Evolutionary conservation across 2,797 vertebrate species (phyloP).

Genomic region (Lemur catta): DNA sequence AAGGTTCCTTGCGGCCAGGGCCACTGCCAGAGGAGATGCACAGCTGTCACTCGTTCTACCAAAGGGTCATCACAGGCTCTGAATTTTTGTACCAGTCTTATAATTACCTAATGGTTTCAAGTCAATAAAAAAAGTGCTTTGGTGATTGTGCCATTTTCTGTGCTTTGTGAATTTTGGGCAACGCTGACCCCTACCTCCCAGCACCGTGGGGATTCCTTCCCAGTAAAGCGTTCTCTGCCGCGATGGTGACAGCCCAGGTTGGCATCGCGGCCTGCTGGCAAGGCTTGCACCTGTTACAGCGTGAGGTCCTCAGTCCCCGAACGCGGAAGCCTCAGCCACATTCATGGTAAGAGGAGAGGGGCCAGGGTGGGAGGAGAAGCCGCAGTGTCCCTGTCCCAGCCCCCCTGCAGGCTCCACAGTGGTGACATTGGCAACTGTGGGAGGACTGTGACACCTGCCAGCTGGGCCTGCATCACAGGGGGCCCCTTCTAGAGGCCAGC

Average conservation of each 20-base stretch:
- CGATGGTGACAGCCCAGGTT: fast-evolving
- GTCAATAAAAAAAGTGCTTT: constrained; percentile 60
- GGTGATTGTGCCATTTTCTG: neutral
- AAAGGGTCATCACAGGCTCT: constrained; percentile 26
- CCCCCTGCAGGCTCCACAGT: neutral
- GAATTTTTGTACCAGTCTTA: constrained; percentile 80
- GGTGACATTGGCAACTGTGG: neutral
- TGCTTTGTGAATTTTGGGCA: no score
- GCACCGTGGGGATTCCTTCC: neutral
- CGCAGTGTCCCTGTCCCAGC: neutral
- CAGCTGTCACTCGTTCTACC: neutral
- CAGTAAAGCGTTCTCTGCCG: neutral
- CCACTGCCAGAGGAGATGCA: neutral
- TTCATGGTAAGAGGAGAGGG: no score
- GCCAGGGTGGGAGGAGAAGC: neutral
- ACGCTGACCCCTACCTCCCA: neutral
- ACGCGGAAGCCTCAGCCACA: neutral
- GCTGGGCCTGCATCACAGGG: no score
- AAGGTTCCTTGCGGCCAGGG: fast-evolving
- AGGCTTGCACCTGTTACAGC: neutral
- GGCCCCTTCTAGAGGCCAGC: neutral
- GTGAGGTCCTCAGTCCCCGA: neutral
- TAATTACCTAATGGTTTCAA: constrained; percentile 73
- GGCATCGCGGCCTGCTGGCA: fast-evolving
- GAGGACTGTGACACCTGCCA: neutral